phyloP scores from a whole-genome alignment of 2,113 vertebrate genomes.

The Pavo muticus region DNA sequence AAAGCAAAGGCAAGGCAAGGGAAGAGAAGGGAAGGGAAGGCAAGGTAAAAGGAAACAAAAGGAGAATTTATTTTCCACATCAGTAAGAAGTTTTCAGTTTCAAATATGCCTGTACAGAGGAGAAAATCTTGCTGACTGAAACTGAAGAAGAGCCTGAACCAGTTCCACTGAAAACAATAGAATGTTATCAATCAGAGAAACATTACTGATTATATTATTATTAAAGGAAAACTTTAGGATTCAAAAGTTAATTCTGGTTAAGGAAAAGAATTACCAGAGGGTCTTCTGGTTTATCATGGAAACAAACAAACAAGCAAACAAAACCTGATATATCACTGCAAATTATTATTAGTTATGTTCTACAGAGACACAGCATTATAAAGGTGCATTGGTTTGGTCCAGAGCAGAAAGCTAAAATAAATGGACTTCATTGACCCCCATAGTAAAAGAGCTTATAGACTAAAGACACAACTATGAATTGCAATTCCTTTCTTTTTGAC shows the following conservation, averaged over 20 bases:
- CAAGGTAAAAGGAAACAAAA: neutral
- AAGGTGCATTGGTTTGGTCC: neutral
- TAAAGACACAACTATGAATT: constrained; percentile 33
- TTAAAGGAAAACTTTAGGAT: neutral
- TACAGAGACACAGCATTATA: neutral
- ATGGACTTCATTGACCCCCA: neutral
- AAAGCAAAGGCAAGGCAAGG: too few species aligned
- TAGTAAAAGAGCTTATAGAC: constrained; percentile 39
- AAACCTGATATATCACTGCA: neutral
- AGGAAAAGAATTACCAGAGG: neutral
- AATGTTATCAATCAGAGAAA: neutral
- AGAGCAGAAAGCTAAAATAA: constrained; percentile 24
- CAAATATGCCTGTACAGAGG: constrained; percentile 29
- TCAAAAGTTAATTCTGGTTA: constrained; percentile 4
- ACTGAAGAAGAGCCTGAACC: neutral
- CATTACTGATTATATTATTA: neutral
- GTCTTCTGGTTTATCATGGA: neutral
- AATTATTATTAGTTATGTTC: neutral
- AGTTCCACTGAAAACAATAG: constrained; percentile 8
- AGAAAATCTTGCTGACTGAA: constrained; percentile 34
- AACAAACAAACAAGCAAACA: neutral
- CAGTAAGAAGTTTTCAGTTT: constrained; percentile 70
- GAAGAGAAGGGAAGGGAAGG: too few species aligned
- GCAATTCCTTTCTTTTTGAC: constrained; percentile 21
- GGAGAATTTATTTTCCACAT: constrained; percentile 47